Percentiles rank a stretch among this genome's conserved stretches.
Evolutionary conservation across 2,797 vertebrate genomes (phyloP).

Genomic region (Ispidina picta): DNA sequence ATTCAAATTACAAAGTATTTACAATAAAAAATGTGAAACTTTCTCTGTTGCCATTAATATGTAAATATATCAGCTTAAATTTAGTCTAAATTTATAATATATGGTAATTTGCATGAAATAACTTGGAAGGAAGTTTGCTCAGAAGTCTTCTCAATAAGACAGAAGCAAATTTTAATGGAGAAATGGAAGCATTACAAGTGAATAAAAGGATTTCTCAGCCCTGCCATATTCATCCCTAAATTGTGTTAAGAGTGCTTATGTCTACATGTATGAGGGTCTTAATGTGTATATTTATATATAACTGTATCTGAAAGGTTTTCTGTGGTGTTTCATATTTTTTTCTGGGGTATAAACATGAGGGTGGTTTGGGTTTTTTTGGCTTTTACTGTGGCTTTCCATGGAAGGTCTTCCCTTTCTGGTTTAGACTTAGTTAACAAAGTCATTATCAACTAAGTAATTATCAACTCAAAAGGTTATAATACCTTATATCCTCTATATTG

Average conservation of each 20-base stretch:
- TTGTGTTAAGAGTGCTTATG: not conserved
- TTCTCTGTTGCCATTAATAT: not conserved
- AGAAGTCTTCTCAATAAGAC: not conserved
- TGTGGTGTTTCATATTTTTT: not conserved
- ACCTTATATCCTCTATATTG: not conserved
- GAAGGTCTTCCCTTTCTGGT: not conserved
- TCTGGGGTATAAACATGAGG: not conserved
- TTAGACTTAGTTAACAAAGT: not conserved
- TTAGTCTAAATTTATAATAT: not conserved
- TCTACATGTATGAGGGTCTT: not conserved
- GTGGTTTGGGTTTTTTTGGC: fast-evolving
- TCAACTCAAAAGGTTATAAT: not conserved
- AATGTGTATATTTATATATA: not conserved
- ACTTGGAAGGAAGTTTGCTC: not conserved
- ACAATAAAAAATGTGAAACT: not conserved
- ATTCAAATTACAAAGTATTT: not conserved
- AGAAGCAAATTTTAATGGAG: not conserved
- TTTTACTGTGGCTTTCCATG: not conserved
- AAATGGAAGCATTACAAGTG: not conserved
- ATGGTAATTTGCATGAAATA: not conserved
- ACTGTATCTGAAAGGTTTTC: not conserved
- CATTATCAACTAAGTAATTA: not conserved
- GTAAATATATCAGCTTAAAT: not conserved
- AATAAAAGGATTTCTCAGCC: not conserved
- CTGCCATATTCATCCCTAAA: not conserved